A percentile compares a stretch with the other conserved stretches of the same genome.
Conservation (phyloP, 2,113 vertebrate genomes). For the Stigmatopora nigra region DNA sequence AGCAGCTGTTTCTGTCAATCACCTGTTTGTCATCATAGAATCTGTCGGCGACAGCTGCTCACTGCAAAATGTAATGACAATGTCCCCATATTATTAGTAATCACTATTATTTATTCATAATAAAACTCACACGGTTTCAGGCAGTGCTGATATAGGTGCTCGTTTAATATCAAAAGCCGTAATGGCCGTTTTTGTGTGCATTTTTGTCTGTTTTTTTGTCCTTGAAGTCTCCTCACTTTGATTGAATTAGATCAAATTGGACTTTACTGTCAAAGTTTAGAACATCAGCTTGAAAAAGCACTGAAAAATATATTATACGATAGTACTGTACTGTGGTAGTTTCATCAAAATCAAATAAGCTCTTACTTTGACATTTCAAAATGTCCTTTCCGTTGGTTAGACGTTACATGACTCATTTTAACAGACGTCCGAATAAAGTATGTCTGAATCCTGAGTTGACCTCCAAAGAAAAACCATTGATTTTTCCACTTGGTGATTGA, state of each 20-base stretch:
- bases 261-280: too few relatives aligned
- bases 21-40: background rate
- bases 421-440: background rate
- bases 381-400: background rate
- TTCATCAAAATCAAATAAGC: background rate
- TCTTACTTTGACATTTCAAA: background rate
- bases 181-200: background rate
- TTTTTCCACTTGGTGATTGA: slow-evolving; percentile 4
- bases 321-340: background rate
- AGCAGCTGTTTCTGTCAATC: background rate
- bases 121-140: background rate
- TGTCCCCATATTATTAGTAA: background rate
- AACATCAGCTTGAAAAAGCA: background rate
- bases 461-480: background rate
- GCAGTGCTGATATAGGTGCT: background rate
- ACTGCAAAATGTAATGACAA: background rate
- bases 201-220: background rate
- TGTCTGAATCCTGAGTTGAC: background rate
- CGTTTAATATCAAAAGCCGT: background rate
- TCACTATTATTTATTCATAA: background rate
- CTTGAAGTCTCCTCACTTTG: too few relatives aligned
- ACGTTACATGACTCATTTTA: background rate
- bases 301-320: background rate
- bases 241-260: too few relatives aligned
- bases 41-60: background rate